These are phyloP conservation scores for Gryllus longicercus DNA, from an alignment of 2,888 invertebrate genomes.

Conservation along the genomic window DNA sequence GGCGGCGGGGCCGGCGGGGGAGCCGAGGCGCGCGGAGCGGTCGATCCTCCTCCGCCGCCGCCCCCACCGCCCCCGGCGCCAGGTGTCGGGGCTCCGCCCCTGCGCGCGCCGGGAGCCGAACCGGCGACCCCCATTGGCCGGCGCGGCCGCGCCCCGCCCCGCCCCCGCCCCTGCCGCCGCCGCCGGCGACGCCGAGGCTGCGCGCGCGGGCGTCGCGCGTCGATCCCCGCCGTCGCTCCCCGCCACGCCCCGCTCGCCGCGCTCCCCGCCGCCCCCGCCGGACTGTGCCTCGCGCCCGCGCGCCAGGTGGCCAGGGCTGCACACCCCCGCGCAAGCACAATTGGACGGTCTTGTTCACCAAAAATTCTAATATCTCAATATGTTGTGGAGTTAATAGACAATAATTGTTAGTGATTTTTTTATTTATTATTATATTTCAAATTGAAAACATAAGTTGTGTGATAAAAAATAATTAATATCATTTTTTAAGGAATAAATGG, in stretches of 20 bases:
- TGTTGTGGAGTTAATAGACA: no score
- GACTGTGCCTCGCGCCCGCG: neutral
- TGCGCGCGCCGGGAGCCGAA: constrained; percentile 17
- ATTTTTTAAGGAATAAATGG: no score
- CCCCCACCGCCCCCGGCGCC: constrained; percentile 6
- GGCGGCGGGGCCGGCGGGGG: neutral
- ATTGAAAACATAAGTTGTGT: no score
- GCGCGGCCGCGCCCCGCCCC: neutral
- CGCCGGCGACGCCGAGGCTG: neutral
- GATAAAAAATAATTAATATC: no score
- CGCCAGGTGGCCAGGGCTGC: neutral
- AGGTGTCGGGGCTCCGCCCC: constrained; percentile 6
- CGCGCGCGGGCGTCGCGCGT: neutral
- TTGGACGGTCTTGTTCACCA: no score
- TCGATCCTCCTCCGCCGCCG: neutral
- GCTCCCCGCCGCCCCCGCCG: neutral
- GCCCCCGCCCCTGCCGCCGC: neutral
- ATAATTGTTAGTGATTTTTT: no score
- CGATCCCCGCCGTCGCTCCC: neutral
- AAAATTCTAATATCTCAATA: no score
- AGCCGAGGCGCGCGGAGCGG: neutral
- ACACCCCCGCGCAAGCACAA: neutral
- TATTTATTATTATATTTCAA: no score
- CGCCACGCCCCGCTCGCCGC: neutral
- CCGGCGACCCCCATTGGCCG: constrained; percentile 9